Conservation (phyloP, 1,140 invertebrate genomes). For the Tenebrio molitor region DNA sequence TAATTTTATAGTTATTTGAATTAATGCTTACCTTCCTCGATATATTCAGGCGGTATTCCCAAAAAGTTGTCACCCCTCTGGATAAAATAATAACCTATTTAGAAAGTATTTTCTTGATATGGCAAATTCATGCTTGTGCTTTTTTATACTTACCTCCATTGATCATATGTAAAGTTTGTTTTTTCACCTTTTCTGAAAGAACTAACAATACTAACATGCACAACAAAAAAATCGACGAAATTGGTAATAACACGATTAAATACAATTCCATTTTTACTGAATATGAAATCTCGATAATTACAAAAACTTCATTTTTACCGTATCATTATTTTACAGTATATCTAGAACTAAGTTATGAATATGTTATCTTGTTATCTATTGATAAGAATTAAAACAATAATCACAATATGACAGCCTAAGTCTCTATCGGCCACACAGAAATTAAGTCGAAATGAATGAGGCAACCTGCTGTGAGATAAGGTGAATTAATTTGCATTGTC, state of each 20-base stretch:
- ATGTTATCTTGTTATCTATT: constrained; percentile 17
- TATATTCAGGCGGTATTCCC: constrained; percentile 36
- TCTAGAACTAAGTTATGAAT: constrained; percentile 11
- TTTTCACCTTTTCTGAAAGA: constrained; percentile 22
- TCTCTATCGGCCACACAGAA: too few species aligned
- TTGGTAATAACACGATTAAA: constrained; percentile 30
- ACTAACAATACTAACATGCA: constrained; percentile 36
- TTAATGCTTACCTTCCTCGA: constrained; percentile 37
- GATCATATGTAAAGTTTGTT: constrained; percentile 27
- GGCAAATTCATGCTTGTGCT: background rate
- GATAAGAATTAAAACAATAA: constrained; percentile 13
- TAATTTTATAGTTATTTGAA: too few species aligned
- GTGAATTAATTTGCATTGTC: background rate
- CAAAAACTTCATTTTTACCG: constrained; percentile 13
- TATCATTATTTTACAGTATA: background rate
- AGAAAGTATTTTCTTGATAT: constrained; percentile 1
- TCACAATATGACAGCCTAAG: too few species aligned
- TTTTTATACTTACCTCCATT: constrained; percentile 26
- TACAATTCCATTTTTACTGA: constrained; percentile 29
- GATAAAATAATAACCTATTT: constrained; percentile 42
- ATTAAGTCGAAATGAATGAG: background rate
- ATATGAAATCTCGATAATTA: background rate
- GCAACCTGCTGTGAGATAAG: too few species aligned
- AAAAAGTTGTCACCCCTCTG: constrained; percentile 8
- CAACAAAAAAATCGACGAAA: constrained; percentile 29